Percentiles rank a stretch among this genome's conserved stretches.
Evolutionary conservation across 2,797 vertebrate species (phyloP).

Genomic region (Cirrhinus molitorella): DNA sequence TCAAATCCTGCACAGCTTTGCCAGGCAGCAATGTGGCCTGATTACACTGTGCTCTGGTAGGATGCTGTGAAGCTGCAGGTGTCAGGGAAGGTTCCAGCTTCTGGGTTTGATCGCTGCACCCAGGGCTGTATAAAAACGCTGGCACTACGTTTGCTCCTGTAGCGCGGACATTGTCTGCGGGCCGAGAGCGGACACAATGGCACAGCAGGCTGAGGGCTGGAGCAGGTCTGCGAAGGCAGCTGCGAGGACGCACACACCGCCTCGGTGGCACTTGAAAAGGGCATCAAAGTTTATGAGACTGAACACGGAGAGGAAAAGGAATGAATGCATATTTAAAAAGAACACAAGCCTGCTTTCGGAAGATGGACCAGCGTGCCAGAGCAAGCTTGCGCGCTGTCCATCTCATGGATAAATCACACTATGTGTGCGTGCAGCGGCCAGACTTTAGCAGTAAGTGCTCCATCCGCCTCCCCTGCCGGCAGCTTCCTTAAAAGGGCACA

Average conservation of each 20-base stretch:
- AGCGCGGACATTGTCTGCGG: slow-evolving; percentile 65
- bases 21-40: slow-evolving; percentile 64
- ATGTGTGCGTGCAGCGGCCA: slow-evolving; percentile 17
- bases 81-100: slow-evolving; percentile 66
- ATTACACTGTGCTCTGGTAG: slow-evolving; percentile 66
- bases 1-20: slow-evolving; percentile 60
- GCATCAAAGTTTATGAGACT: slow-evolving; percentile 57
- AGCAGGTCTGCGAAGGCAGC: slow-evolving; percentile 68
- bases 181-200: slow-evolving; percentile 72
- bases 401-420: slow-evolving; percentile 45
- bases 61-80: slow-evolving; percentile 67
- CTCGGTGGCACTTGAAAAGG: slow-evolving; percentile 72
- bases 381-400: slow-evolving; percentile 4
- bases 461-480: neutral
- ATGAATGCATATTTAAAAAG: slow-evolving; percentile 45
- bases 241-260: slow-evolving; percentile 59
- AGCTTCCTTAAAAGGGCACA: slow-evolving; percentile 60
- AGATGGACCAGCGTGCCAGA: slow-evolving; percentile 37
- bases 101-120: slow-evolving; percentile 71
- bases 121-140: slow-evolving; percentile 69
- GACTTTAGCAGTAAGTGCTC: slow-evolving; percentile 36
- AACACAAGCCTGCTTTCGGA: slow-evolving; percentile 37
- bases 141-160: slow-evolving; percentile 65
- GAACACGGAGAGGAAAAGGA: slow-evolving; percentile 35
- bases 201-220: slow-evolving; percentile 72